Percentiles rank a stretch among this genome's conserved stretches.
Evolutionary conservation across 2,113 vertebrate species (phyloP).

Genomic region (Ascaphus truei): DNA sequence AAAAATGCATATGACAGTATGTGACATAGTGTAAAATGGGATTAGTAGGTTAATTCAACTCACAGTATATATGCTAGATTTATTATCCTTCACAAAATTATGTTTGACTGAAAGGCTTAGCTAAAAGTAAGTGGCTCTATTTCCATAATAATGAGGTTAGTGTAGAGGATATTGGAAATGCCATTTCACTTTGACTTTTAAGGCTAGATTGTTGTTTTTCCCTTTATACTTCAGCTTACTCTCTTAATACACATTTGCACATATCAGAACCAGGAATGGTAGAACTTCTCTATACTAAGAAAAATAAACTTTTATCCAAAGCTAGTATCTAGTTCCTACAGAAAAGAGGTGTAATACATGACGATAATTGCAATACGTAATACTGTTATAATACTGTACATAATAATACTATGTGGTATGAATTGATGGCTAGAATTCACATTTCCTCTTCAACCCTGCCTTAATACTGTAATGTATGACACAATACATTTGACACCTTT

Average conservation of each 20-base stretch:
- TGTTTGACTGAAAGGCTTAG: conserved; percentile 34
- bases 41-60: conserved; percentile 24
- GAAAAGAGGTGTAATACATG: too few species aligned
- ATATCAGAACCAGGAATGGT: background rate
- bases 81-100: conserved; percentile 29
- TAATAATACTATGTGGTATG: too few species aligned
- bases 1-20: conserved; percentile 13
- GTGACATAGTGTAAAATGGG: conserved; percentile 26
- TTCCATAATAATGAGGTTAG: conserved; percentile 30
- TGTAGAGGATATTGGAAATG: conserved; percentile 25
- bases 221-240: conserved; percentile 3
- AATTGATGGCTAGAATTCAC: too few species aligned
- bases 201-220: background rate
- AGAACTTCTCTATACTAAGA: too few species aligned
- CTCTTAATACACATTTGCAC: background rate
- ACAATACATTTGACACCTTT: too few species aligned
- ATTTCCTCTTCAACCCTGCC: too few species aligned
- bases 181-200: conserved; percentile 13
- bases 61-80: conserved; percentile 14
- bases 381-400: too few species aligned
- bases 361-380: too few species aligned
- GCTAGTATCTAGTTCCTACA: too few species aligned
- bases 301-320: too few species aligned
- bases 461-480: too few species aligned
- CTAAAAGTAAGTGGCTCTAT: conserved; percentile 24